Evolutionary conservation across 2,113 vertebrate genomes (phyloP).

Genomic region (Diadophis punctatus): DNA sequence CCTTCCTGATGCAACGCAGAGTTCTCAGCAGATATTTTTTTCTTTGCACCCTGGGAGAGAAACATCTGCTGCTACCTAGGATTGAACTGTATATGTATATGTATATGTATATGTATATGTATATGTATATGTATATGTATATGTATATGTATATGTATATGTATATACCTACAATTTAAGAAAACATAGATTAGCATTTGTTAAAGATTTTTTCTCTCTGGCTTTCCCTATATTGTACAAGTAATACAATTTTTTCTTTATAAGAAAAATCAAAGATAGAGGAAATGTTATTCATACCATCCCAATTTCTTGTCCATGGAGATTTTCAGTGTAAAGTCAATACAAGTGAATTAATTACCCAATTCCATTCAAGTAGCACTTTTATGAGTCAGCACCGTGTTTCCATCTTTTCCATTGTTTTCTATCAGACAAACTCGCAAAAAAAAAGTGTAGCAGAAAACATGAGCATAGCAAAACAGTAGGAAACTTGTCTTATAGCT

Average conservation of each 20-base stretch:
- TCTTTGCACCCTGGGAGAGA: too few relatives aligned
- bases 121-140: too few relatives aligned
- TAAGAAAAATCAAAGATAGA: constrained; percentile 1
- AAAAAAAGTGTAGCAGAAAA: background rate
- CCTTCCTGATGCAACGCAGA: too few relatives aligned
- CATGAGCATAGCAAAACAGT: background rate
- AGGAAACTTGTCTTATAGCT: background rate
- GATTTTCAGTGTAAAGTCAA: background rate
- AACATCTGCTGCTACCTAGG: too few relatives aligned
- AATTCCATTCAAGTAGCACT: background rate
- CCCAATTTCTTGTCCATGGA: background rate
- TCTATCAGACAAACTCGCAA: background rate
- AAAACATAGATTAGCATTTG: background rate
- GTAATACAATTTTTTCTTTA: background rate
- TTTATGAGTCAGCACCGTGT: background rate
- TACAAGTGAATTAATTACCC: background rate
- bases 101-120: too few relatives aligned
- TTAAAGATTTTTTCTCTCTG: constrained; percentile 1
- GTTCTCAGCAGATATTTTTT: too few relatives aligned
- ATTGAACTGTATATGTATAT: background rate
- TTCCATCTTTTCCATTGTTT: background rate
- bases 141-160: too few relatives aligned
- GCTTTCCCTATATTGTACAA: background rate
- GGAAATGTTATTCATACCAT: background rate
- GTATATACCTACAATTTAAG: too few relatives aligned